These are phyloP conservation scores for Podargus strigoides DNA, from an alignment of 2,797 vertebrate species.

Conservation along the genomic window DNA sequence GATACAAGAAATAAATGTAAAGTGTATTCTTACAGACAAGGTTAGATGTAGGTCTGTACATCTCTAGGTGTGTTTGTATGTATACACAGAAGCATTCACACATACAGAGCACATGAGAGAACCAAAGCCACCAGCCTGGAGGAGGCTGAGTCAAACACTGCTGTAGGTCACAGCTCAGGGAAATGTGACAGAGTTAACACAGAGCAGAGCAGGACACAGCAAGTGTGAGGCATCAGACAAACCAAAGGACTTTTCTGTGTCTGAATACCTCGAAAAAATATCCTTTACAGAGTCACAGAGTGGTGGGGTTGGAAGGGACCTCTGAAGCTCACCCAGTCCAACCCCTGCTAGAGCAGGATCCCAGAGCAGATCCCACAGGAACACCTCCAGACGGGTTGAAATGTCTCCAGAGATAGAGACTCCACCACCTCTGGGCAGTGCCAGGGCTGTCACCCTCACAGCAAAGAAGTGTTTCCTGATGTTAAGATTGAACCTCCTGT, in stretches of 20 bases:
- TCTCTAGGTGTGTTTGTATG: rapidly evolving
- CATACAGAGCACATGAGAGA: rapidly evolving
- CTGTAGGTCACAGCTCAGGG: neutral
- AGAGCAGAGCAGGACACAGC: neutral
- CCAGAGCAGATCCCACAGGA: too few species aligned
- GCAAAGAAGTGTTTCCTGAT: too few species aligned
- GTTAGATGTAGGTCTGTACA: too few species aligned
- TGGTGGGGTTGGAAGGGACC: too few species aligned
- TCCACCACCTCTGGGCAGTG: too few species aligned
- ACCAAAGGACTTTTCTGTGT: neutral
- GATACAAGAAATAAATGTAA: neutral
- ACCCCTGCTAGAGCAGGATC: too few species aligned
- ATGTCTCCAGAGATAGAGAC: too few species aligned
- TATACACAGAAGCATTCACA: rapidly evolving
- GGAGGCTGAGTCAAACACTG: neutral
- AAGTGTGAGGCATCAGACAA: neutral
- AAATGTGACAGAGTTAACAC: neutral
- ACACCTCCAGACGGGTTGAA: too few species aligned
- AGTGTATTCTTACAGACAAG: neutral
- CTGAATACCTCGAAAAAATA: neutral
- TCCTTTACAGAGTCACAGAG: too few species aligned
- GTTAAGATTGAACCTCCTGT: too few species aligned
- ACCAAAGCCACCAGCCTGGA: neutral
- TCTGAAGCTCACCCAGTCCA: too few species aligned
- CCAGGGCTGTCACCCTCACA: too few species aligned